Evolutionary conservation across 2,888 invertebrate species (phyloP).

Genomic region (Melipona beecheii): DNA sequence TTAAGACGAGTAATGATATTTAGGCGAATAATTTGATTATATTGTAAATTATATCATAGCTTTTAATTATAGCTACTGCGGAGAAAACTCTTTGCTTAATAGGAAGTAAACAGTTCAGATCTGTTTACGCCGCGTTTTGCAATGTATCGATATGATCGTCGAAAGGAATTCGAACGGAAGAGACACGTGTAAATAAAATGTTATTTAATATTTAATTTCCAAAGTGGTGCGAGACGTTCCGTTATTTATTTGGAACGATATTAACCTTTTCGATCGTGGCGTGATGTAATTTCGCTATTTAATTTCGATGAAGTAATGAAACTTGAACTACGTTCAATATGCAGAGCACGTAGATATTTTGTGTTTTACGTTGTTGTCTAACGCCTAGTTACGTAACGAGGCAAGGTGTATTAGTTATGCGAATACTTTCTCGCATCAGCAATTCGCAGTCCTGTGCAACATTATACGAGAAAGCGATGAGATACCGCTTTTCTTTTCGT

Average conservation of each 20-base stretch:
- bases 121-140: background rate
- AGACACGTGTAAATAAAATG: background rate
- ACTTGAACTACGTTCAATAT: slow-evolving; percentile 23
- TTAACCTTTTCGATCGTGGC: slow-evolving; percentile 2
- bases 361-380: slow-evolving; percentile 23
- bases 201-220: background rate
- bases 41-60: background rate
- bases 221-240: background rate
- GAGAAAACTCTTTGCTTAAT: slow-evolving; percentile 1
- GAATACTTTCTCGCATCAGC: slow-evolving; percentile 56
- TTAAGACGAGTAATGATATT: background rate
- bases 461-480: slow-evolving; percentile 54
- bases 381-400: slow-evolving; percentile 41
- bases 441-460: slow-evolving; percentile 46
- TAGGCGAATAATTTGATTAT: background rate
- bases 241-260: background rate
- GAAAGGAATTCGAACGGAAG: background rate
- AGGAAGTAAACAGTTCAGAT: background rate
- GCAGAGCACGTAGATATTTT: slow-evolving; percentile 5
- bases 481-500: slow-evolving; percentile 27
- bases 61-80: no score
- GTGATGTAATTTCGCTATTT: background rate
- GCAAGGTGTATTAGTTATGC: slow-evolving; percentile 34
- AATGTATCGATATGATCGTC: background rate
- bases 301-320: slow-evolving; percentile 5